Base-by-base conservation (phyloP, 2,113 vertebrate species). In the Halichoerus grypus region DNA sequence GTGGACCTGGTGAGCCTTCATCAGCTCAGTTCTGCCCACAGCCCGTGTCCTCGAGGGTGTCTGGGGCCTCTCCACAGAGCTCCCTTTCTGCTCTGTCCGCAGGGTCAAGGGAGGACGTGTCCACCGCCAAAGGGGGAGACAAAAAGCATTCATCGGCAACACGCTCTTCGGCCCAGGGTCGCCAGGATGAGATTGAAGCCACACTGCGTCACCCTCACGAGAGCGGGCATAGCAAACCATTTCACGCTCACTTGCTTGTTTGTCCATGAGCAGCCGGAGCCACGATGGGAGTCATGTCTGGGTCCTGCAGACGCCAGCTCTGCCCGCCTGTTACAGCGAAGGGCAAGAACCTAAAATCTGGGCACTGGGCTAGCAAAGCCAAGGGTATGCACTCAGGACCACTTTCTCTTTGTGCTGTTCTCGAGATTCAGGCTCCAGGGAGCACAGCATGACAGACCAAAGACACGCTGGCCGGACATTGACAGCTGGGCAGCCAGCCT, bases 161-260 rank as follows among this genome's bases (percentile, higher is more conserved):
- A 14, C 51, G 2, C 2, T 2, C 57, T 6, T 16, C 5, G 76
- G 59, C 28, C 22, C 4, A 18, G 55, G 31, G 11, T n/a, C 9
- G 0, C 39, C 36, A 51, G 69, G 31, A 36, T 13, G 51, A 46
- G 14, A n/a, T 42, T 6, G n/a, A 71, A 79, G 24, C 88, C 63
- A 16, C 19, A 24, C 9, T 1, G 6, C 2, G 4, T 49, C 8
- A 21, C 1, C 69, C 39, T 33, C 5, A 14, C 0, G 1, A 12
- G 36, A 8, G 12, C 7, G 1, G 65, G 28, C 11, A 24, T 1
- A 4, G 31, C 14, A 14, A 31, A 16, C 51, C 42, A 1, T 55
- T 24, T 46, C 55, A 26, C 2, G 42, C 18, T 55, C 53, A 14
- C 36, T 49, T 65, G 36, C 7, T 18, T 3, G 1, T 28, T 10